phyloP scores from a whole-genome alignment of 2,888 invertebrate genomes.

The Drosophila borealis region DNA sequence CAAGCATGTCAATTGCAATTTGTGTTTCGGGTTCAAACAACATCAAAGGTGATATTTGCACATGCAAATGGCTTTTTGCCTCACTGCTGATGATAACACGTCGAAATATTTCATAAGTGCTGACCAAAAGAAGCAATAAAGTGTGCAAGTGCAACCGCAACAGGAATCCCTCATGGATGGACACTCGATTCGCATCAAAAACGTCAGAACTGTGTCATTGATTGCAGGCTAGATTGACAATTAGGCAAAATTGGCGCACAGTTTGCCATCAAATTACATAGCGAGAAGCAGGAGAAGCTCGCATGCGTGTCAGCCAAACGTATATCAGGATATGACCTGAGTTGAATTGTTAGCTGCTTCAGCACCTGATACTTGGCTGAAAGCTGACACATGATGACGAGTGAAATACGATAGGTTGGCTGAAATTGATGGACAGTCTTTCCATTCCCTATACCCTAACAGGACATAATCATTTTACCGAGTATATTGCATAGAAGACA shows the following conservation, averaged over 20 bases:
- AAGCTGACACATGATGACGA: constrained; percentile 1
- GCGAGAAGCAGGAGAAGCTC: constrained; percentile 1
- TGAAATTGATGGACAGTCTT: constrained; percentile 1
- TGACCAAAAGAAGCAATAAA: constrained; percentile 61
- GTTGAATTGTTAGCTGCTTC: not conserved
- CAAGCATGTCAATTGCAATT: constrained; percentile 63
- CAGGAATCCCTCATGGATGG: constrained; percentile 13
- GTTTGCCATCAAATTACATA: constrained; percentile 56
- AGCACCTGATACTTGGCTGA: constrained; percentile 1
- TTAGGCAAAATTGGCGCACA: constrained; percentile 51
- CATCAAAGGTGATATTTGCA: constrained; percentile 62
- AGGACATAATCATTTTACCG: not conserved
- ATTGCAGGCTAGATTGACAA: constrained; percentile 61
- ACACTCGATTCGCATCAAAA: constrained; percentile 25
- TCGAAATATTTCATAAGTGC: constrained; percentile 73
- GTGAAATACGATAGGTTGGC: not conserved
- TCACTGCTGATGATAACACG: constrained; percentile 45
- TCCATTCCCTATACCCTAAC: not conserved
- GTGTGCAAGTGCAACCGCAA: constrained; percentile 20
- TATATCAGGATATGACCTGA: constrained; percentile 10
- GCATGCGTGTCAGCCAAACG: constrained; percentile 22
- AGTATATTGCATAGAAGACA: not conserved
- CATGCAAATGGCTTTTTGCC: constrained; percentile 64
- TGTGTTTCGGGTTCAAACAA: constrained; percentile 32
- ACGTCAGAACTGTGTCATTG: constrained; percentile 42